Percentiles rank a stretch among this genome's conserved stretches.
These are phyloP conservation scores for Epizoanthus rinbou DNA, from an alignment of 92 coral and sea anemone genomes.

Conservation along the genomic window DNA sequence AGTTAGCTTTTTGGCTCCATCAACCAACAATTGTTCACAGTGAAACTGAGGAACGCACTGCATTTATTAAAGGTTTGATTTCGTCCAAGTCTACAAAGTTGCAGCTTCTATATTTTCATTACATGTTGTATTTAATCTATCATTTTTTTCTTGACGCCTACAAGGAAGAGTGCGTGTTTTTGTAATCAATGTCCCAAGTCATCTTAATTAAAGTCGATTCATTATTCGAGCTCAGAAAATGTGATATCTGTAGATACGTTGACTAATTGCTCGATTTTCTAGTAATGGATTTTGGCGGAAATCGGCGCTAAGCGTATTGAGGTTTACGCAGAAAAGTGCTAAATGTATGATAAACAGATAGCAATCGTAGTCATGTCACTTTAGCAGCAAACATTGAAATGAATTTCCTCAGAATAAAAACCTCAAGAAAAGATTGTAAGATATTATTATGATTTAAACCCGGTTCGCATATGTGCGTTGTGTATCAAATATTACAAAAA, in stretches of 20 bases:
- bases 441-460: constrained; percentile 1
- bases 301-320: constrained; percentile 28
- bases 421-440: constrained; percentile 24
- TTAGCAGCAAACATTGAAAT: constrained; percentile 37
- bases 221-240: constrained; percentile 32
- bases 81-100: neutral
- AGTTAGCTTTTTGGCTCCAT: constrained; percentile 13
- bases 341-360: constrained; percentile 40
- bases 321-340: constrained; percentile 30
- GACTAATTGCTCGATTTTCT: constrained; percentile 41
- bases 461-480: constrained; percentile 20
- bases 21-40: neutral
- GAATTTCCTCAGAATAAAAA: constrained; percentile 42
- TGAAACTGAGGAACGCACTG: neutral
- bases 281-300: constrained; percentile 49
- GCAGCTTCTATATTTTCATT: too few relatives aligned
- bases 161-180: neutral
- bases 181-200: constrained; percentile 15
- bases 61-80: neutral
- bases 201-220: constrained; percentile 29
- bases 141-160: neutral
- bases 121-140: neutral
- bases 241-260: constrained; percentile 21
- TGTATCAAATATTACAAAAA: neutral
- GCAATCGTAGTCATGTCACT: constrained; percentile 36